A percentile compares a stretch with the other conserved stretches of the same genome.
These are phyloP conservation scores for Anhinga rufa DNA, from an alignment of 2,113 vertebrate species.

Conservation along the genomic window DNA sequence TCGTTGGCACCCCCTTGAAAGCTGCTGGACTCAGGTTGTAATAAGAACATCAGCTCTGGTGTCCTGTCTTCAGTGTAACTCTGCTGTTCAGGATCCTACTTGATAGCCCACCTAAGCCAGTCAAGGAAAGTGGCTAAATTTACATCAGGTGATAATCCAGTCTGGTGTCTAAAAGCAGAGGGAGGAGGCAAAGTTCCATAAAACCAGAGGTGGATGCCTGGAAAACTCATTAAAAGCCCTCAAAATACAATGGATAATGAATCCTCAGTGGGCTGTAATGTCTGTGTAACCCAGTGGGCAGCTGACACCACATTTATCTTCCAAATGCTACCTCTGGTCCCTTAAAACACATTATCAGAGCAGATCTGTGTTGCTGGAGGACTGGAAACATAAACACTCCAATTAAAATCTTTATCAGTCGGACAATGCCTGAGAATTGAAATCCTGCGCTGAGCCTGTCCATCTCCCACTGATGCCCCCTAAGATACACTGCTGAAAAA, in stretches of 20 bases:
- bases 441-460: not conserved
- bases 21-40: not conserved
- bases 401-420: constrained; percentile 60
- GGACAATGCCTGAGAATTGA: not conserved
- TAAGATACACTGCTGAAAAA: not conserved
- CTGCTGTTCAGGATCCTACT: not conserved
- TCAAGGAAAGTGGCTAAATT: not conserved
- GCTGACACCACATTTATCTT: constrained; percentile 36
- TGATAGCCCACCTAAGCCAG: not conserved
- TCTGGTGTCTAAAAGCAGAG: not conserved
- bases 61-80: not conserved
- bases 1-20: not conserved
- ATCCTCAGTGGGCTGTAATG: not conserved
- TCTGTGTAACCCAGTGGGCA: not conserved
- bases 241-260: not conserved
- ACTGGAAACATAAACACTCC: constrained; percentile 33
- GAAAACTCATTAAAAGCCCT: not conserved
- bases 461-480: not conserved
- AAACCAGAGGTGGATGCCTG: not conserved
- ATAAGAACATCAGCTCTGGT: not conserved
- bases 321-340: not conserved
- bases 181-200: not conserved
- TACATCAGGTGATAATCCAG: not conserved
- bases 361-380: constrained; percentile 17
- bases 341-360: constrained; percentile 18